Conservation (phyloP, 2,888 invertebrate genomes). For the Pogonocherus hispidulus region DNA sequence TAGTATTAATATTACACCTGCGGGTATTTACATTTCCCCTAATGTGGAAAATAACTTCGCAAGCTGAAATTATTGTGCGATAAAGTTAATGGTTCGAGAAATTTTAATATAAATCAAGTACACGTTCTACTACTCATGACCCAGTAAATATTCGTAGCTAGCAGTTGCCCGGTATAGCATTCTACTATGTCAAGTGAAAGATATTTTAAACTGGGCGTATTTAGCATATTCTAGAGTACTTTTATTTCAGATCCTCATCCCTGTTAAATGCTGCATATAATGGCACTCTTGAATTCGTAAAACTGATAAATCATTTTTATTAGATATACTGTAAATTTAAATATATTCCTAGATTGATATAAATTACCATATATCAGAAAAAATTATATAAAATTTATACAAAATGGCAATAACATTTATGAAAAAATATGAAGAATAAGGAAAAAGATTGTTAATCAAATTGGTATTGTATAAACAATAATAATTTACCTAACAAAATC, state of each 20-base stretch:
- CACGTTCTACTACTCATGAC: slow-evolving; percentile 27
- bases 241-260: not conserved
- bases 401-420: no score
- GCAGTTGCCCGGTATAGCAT: not conserved
- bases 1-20: not conserved
- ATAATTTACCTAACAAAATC: no score
- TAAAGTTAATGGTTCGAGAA: slow-evolving; percentile 31
- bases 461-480: no score
- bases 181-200: not conserved
- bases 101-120: slow-evolving; percentile 25
- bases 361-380: no score
- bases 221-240: not conserved
- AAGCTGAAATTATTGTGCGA: slow-evolving; percentile 19
- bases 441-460: no score
- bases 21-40: not conserved
- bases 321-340: no score
- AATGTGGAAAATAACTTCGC: not conserved
- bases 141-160: slow-evolving; percentile 17
- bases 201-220: not conserved
- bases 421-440: no score
- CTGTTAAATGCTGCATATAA: not conserved
- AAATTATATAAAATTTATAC: no score
- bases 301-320: no score
- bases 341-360: no score
- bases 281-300: not conserved